A percentile compares a stretch with the other conserved stretches of the same genome.
These are phyloP conservation scores for Notocelia uddmanniana DNA, from an alignment of 2,888 invertebrate species.

Conservation along the genomic window DNA sequence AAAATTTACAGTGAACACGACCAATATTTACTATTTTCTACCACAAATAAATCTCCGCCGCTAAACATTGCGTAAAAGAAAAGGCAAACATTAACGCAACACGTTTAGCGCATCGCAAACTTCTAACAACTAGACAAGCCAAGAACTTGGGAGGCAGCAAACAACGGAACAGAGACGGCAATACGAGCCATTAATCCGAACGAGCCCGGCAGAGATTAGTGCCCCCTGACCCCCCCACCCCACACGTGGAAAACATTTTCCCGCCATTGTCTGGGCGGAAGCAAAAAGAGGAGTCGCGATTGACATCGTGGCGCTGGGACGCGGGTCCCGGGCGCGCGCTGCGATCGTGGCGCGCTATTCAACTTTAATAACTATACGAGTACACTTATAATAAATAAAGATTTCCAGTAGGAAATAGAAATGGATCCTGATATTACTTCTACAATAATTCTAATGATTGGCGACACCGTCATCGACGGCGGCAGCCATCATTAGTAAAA, in stretches of 20 bases:
- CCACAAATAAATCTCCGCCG: constrained; percentile 24
- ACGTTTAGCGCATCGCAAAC: constrained; percentile 65
- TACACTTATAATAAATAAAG: neutral
- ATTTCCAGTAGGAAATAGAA: neutral
- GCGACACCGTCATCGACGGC: too few species aligned
- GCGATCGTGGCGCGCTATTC: neutral
- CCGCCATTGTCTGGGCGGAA: constrained; percentile 78
- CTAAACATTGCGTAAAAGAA: constrained; percentile 50
- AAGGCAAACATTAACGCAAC: constrained; percentile 55
- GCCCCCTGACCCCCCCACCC: constrained; percentile 77
- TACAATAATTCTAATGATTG: too few species aligned
- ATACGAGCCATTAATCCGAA: constrained; percentile 82
- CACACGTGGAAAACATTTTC: constrained; percentile 79
- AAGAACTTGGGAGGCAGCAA: constrained; percentile 72
- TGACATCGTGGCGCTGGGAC: constrained; percentile 70
- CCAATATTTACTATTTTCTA: neutral
- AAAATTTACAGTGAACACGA: neutral
- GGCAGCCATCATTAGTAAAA: too few species aligned
- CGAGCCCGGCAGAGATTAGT: constrained; percentile 82
- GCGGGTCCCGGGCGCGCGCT: constrained; percentile 46
- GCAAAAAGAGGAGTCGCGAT: constrained; percentile 76
- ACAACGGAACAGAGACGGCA: constrained; percentile 79
- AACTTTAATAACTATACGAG: neutral
- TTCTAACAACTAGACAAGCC: constrained; percentile 70
- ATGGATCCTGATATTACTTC: too few species aligned